Percentiles rank a stretch among this genome's conserved stretches.
phyloP scores from a whole-genome alignment of 2,888 invertebrate genomes.

The Euplexia lucipara region DNA sequence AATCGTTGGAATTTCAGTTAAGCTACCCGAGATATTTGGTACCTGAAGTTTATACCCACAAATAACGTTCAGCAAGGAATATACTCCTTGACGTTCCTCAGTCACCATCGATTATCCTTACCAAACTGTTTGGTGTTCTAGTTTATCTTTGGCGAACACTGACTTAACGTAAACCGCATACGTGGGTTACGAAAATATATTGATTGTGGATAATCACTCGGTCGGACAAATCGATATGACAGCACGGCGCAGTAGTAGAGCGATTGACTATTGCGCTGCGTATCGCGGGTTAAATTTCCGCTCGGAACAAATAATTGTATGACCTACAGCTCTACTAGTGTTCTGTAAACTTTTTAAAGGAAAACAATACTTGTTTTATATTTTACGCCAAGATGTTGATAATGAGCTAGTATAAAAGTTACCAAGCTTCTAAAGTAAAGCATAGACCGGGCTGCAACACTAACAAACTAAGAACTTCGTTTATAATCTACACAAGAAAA shows the following conservation, averaged over 20 bases:
- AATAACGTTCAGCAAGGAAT: background rate
- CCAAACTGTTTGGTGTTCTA: constrained; percentile 20
- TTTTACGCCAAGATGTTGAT: background rate
- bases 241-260: background rate
- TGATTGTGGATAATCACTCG: background rate
- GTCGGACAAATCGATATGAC: background rate
- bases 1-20: background rate
- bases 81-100: background rate
- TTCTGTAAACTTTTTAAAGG: too few relatives aligned
- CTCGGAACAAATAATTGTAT: too few relatives aligned
- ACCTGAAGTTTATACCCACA: constrained; percentile 4
- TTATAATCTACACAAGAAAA: constrained; percentile 33
- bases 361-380: too few relatives aligned
- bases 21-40: background rate
- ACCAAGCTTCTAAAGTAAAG: constrained; percentile 23
- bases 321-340: too few relatives aligned
- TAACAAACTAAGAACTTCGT: constrained; percentile 50
- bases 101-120: background rate
- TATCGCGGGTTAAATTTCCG: too few relatives aligned
- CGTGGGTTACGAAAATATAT: background rate
- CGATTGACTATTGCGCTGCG: background rate
- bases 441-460: constrained; percentile 61
- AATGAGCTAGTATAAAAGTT: constrained; percentile 19
- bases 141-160: background rate
- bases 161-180: background rate